Conservation (phyloP, 2,797 vertebrate genomes). For the Chelmon rostratus region DNA sequence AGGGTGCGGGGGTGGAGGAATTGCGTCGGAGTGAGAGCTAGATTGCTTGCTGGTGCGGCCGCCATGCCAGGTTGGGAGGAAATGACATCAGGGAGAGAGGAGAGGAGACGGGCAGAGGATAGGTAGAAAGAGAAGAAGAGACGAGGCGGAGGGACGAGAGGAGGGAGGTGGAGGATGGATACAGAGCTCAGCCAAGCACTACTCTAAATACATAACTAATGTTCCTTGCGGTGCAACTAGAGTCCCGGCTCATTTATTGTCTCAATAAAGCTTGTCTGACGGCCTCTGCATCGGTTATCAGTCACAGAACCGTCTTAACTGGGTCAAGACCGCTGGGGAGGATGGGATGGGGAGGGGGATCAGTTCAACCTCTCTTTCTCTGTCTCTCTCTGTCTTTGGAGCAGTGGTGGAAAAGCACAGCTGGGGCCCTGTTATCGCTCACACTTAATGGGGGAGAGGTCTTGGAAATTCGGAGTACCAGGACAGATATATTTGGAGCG, state of each 20-base stretch:
- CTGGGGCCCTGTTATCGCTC: constrained; percentile 79
- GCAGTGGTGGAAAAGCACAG: constrained; percentile 70
- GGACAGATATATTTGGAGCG: constrained; percentile 70
- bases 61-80: constrained; percentile 51
- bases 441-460: constrained; percentile 76
- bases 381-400: constrained; percentile 63
- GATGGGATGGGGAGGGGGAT: constrained; percentile 23
- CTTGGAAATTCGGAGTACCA: constrained; percentile 69
- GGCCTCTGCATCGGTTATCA: constrained; percentile 81
- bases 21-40: constrained; percentile 56
- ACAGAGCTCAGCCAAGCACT: constrained; percentile 67
- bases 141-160: not conserved
- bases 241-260: constrained; percentile 85
- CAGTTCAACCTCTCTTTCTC: constrained; percentile 46
- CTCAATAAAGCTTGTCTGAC: constrained; percentile 84
- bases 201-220: constrained; percentile 86
- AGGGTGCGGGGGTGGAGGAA: constrained; percentile 34
- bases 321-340: constrained; percentile 83
- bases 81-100: constrained; percentile 67
- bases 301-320: constrained; percentile 84
- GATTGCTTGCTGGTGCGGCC: constrained; percentile 65
- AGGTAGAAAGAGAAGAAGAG: not conserved
- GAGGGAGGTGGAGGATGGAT: constrained; percentile 45
- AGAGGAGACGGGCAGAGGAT: not conserved
- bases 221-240: constrained; percentile 70